Percentiles rank a stretch among this genome's conserved stretches.
These are phyloP conservation scores for Phoenicopterus ruber DNA, from an alignment of 2,113 vertebrate species.

Conservation along the genomic window DNA sequence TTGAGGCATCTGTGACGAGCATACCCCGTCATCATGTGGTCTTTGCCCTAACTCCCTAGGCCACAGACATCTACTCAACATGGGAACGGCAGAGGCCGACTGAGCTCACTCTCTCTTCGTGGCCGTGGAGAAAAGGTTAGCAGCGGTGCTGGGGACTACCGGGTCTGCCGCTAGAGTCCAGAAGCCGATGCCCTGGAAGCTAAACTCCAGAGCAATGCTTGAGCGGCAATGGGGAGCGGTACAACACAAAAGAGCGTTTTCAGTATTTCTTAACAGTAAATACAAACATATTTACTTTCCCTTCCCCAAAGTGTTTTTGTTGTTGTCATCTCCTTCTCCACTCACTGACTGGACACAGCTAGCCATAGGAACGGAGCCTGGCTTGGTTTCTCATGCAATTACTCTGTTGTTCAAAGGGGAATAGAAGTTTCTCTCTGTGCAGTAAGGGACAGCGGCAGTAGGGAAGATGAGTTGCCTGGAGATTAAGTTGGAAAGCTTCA, in stretches of 20 bases:
- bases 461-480: neutral
- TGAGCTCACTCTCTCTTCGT: neutral
- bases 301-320: neutral
- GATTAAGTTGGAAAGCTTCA: neutral
- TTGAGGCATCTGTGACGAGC: conserved; percentile 36
- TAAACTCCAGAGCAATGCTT: neutral
- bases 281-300: neutral
- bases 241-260: neutral
- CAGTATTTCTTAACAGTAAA: neutral
- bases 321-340: neutral
- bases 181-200: neutral
- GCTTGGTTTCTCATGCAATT: neutral
- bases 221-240: accelerated
- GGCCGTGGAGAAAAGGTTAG: neutral
- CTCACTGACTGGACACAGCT: neutral
- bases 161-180: neutral
- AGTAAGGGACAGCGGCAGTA: neutral
- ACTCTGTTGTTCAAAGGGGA: neutral
- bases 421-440: neutral
- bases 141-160: neutral
- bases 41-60: conserved; percentile 13
- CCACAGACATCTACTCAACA: neutral
- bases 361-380: neutral
- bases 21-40: conserved; percentile 34
- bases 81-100: neutral